A percentile compares a stretch with the other conserved stretches of the same genome.
Evolutionary conservation across 1,140 invertebrate genomes (phyloP).

Genomic region (Ditylenchus dipsaci): DNA sequence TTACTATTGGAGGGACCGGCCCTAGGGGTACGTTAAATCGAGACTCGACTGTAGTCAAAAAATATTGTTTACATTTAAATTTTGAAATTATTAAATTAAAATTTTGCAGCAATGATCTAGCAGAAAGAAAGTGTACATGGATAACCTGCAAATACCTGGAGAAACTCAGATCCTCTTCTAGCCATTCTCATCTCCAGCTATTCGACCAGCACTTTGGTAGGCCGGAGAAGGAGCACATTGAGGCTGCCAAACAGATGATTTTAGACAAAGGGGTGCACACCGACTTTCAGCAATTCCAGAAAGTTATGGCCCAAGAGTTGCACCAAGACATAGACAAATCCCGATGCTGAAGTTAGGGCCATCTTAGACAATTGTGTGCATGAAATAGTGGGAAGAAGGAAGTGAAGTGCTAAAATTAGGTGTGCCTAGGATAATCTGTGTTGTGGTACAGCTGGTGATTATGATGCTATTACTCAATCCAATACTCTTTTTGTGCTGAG

Average conservation of each 20-base stretch:
- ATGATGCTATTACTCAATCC: too few species aligned
- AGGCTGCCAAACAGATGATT: conserved; percentile 15
- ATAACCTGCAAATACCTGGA: conserved; percentile 78
- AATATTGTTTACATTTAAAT: too few species aligned
- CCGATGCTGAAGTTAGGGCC: background rate
- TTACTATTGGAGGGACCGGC: too few species aligned
- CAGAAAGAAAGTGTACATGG: conserved; percentile 94
- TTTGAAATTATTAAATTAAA: too few species aligned
- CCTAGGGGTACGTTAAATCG: too few species aligned
- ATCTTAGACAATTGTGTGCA: background rate
- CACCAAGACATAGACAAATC: background rate
- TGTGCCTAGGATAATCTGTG: too few species aligned
- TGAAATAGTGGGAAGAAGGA: background rate
- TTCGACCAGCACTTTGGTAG: conserved; percentile 29
- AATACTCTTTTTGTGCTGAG: too few species aligned
- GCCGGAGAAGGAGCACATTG: conserved; percentile 8
- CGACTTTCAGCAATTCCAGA: conserved; percentile 16
- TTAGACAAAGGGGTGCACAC: conserved; percentile 11
- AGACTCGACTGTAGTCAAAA: too few species aligned
- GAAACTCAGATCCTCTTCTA: conserved; percentile 11
- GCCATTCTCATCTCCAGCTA: background rate
- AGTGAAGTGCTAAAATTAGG: background rate
- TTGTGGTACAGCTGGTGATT: too few species aligned
- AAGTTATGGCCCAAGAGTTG: background rate
- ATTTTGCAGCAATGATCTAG: conserved; percentile 74